Evolutionary conservation across 2,888 invertebrate genomes (phyloP).

Genomic region (Polyploca ridens): DNA sequence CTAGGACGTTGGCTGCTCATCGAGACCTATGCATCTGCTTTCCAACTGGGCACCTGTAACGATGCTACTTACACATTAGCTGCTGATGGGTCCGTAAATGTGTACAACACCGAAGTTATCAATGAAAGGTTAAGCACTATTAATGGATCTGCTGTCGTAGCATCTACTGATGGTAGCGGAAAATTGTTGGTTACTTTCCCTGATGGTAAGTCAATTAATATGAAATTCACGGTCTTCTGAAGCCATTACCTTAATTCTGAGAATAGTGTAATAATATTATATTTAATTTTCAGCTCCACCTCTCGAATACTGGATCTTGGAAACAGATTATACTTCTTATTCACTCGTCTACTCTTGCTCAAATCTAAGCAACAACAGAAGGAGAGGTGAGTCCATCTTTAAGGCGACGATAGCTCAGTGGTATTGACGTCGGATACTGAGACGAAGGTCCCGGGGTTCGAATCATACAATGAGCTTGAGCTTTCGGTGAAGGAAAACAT

Average conservation of each 20-base stretch:
- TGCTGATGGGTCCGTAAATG: conserved; percentile 32
- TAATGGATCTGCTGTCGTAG: conserved; percentile 70
- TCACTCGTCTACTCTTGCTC: conserved; percentile 86
- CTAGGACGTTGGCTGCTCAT: conserved; percentile 21
- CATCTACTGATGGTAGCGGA: conserved; percentile 67
- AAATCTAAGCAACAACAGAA: conserved; percentile 53
- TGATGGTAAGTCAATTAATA: conserved; percentile 66
- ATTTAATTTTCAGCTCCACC: conserved; percentile 43
- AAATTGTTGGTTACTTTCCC: conserved; percentile 81
- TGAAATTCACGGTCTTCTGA: too few relatives aligned
- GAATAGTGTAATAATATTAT: conserved; percentile 70
- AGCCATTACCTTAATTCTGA: conserved; percentile 26
- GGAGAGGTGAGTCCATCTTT: conserved; percentile 52
- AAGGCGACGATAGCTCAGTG: too few relatives aligned
- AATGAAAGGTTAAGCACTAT: conserved; percentile 74
- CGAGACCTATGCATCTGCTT: conserved; percentile 29
- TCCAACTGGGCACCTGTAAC: conserved; percentile 31
- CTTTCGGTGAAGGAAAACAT: too few relatives aligned
- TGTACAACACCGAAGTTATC: conserved; percentile 48
- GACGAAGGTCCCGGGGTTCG: too few relatives aligned
- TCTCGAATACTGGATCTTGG: conserved; percentile 84
- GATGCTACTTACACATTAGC: conserved; percentile 28
- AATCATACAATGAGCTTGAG: too few relatives aligned
- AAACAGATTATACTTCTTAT: conserved; percentile 86
- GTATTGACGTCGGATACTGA: too few relatives aligned